Evolutionary conservation across 1,140 invertebrate species (phyloP), one percentile per base, ranked within the genome.

Genomic region (Heliconius nattereri): DNA sequence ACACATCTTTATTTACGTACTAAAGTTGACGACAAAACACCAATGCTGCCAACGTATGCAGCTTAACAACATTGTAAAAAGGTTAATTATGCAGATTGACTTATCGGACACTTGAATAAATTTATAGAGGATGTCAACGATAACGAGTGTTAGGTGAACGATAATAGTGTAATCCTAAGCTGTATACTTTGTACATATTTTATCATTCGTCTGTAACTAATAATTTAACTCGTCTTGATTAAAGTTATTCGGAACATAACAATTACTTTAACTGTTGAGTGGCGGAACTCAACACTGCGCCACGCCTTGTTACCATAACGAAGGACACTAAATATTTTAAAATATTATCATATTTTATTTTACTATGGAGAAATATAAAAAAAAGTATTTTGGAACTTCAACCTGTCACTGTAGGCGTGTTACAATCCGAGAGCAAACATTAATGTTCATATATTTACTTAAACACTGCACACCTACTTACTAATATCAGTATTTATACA

Each of bases 1-100:
- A 71, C 78, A 78, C 52, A 49, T 71, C 73, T 54, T 32, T 76
- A 71, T 70, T 75, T 73, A 54, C 60, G 20, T 72, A 60, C 35
- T 70, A 80, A 72, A 66, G 19, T 7, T 54, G 82, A 76, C 45
- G 79, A 83, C 71, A 71, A 81, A 40, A 52, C 49, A 78, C 57
- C 78, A 78, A 76, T 76, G 76, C 70, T 76, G 79, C 71, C 82
- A 74, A 76, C 40, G 70, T 70, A 40, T 37, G 5, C 3, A 60
- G 52, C 71, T 76, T 23, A 73, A 32, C 23, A 57, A 73, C n/a
- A 57, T 57, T 57, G 54, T 57, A 57, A 23, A 57, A 57, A 57
- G 54, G 54, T 57, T 57, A 57, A 57, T 57, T 57, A 23, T 23
- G n/a, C 23, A 57, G n/a, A 57, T 57, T 57, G 11, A 77, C 73